These are phyloP conservation scores for Halcyon badia DNA, from an alignment of 2,797 vertebrate species.

Conservation along the genomic window DNA sequence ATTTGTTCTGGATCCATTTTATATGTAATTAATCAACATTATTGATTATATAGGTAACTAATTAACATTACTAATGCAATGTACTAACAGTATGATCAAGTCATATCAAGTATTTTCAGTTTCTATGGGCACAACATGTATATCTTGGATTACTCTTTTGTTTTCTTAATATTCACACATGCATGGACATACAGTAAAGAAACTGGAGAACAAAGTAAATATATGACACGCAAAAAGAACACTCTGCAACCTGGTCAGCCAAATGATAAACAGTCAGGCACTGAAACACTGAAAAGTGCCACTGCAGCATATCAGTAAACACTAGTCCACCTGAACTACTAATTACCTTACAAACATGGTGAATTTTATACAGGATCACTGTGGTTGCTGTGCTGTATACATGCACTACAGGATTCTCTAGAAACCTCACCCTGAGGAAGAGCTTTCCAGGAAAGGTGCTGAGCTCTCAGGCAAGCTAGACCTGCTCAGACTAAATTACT, in stretches of 20 bases:
- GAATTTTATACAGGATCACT: not conserved
- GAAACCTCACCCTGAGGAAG: not conserved
- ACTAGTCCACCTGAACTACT: not conserved
- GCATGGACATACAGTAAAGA: not conserved
- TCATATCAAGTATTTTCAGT: not conserved
- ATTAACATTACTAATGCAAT: too few species aligned
- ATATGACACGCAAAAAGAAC: not conserved
- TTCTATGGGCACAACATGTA: not conserved
- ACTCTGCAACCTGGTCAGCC: not conserved
- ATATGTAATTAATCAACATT: too few species aligned
- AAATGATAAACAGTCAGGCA: not conserved
- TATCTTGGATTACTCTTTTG: not conserved
- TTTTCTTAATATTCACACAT: not conserved
- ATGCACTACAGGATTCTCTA: too few species aligned
- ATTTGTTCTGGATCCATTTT: not conserved
- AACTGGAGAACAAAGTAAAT: not conserved
- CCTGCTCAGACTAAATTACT: not conserved
- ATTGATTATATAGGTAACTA: too few species aligned
- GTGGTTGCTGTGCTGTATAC: not conserved
- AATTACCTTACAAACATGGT: accelerated
- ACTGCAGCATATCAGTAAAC: not conserved
- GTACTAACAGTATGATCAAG: too few species aligned
- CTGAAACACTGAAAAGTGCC: not conserved
- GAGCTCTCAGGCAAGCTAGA: not conserved
- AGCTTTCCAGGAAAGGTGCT: not conserved